These are phyloP conservation scores for Phallusia fumigata DNA, from an alignment of 23 tunicate genomes.

Conservation along the genomic window DNA sequence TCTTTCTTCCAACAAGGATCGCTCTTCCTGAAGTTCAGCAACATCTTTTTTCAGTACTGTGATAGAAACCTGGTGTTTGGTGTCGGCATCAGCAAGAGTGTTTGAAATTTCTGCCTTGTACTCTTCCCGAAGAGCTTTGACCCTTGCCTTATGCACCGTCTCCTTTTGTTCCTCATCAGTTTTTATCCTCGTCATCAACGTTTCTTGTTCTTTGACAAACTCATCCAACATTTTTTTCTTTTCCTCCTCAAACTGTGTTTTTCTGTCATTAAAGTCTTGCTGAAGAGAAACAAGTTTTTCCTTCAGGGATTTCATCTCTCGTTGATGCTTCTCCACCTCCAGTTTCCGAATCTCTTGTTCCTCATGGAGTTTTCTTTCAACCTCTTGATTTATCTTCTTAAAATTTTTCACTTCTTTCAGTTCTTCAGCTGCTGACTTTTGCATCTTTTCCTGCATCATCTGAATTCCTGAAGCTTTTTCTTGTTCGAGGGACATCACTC, in stretches of 20 bases:
- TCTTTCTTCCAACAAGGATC: background rate
- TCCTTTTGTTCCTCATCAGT: background rate
- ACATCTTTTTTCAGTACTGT: background rate
- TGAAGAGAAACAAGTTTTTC: background rate
- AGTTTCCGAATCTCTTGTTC: background rate
- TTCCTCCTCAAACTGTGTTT: background rate
- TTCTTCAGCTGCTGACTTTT: background rate
- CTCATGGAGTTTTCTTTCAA: background rate
- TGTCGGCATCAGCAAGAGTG: background rate
- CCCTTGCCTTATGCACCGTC: background rate
- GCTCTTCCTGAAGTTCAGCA: background rate
- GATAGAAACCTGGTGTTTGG: background rate
- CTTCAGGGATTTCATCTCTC: background rate
- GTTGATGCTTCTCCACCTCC: background rate
- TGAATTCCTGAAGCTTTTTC: background rate
- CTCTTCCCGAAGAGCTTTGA: background rate
- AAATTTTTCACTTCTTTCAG: background rate
- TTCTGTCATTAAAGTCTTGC: background rate
- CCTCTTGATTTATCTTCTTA: background rate
- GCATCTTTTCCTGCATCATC: constrained; percentile 19
- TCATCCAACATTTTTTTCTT: background rate
- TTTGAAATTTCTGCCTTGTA: background rate
- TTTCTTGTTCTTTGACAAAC: background rate
- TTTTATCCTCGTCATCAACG: background rate
- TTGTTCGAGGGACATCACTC: constrained; percentile 14